Conservation (phyloP, 2,797 vertebrate genomes). For the Distichodus sexfasciatus region DNA sequence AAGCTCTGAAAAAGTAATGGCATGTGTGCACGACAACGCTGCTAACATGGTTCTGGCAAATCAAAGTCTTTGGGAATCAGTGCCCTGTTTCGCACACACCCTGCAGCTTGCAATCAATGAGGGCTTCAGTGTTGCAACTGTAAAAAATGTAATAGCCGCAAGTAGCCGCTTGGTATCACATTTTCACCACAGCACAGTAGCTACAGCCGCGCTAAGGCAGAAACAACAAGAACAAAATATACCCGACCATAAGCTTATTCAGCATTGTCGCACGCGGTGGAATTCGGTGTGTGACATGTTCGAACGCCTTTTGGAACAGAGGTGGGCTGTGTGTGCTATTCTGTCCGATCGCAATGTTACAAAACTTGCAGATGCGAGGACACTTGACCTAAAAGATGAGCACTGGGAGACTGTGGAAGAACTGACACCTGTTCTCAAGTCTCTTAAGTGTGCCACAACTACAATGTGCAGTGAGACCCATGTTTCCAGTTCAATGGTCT, state of each 20-base stretch:
- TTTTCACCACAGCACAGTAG: slow-evolving; percentile 16
- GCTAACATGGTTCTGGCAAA: background rate
- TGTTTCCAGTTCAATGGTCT: slow-evolving; percentile 67
- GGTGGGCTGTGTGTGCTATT: slow-evolving; percentile 57
- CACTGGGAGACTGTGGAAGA: slow-evolving; percentile 66
- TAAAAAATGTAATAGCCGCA: background rate
- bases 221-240: slow-evolving; percentile 14
- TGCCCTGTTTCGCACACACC: slow-evolving; percentile 16
- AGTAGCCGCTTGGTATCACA: slow-evolving; percentile 8
- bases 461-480: slow-evolving; percentile 63
- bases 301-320: slow-evolving; percentile 50
- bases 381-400: slow-evolving; percentile 61
- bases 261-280: slow-evolving; percentile 27
- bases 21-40: no score
- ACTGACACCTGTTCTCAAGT: slow-evolving; percentile 59
- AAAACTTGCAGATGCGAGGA: slow-evolving; percentile 56
- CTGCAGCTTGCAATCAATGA: slow-evolving; percentile 7
- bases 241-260: slow-evolving; percentile 1
- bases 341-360: slow-evolving; percentile 62
- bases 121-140: no score
- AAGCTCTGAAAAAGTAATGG: no score
- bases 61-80: slow-evolving; percentile 5
- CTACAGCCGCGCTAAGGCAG: slow-evolving; percentile 14
- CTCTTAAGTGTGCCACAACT: slow-evolving; percentile 65
- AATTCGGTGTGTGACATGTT: slow-evolving; percentile 28